Evolutionary conservation across 2,888 invertebrate genomes (phyloP), one percentile per base, ranked within the genome.

Genomic region (Pyralis farinalis): DNA sequence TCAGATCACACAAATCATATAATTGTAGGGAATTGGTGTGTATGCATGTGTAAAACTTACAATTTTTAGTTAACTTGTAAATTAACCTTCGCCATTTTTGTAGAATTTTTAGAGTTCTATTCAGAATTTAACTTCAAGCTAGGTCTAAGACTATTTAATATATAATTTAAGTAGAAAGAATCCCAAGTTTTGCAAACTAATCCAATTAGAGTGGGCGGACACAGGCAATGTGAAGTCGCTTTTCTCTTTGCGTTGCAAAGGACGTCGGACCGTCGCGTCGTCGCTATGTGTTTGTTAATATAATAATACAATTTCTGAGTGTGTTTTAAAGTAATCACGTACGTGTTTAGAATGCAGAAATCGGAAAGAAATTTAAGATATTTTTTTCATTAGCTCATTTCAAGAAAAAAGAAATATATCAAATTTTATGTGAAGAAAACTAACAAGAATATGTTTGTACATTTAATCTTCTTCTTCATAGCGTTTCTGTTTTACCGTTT

Each of bases 151-250:
- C 53, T 53, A 58, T 67, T 64, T 57, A 57, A 53, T 37, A 60
- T 52, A 58, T 63, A 63, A 62, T 65, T 68, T 56, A 58, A 63
- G 53, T 48, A 55, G 59, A 71, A 75, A 70, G 66, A 76, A 72
- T 72, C 59, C 65, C 59, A 75, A 77, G 69, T 79, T 80, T 70
- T 58, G 68, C 61, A 65, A 81, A 81, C 78, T 79, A 82, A 83
- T 81, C 77, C 76, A 82, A 82, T 82, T 80, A 82, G 68, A 58
- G 57, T 44, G 50, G 44, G 46, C 44, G 43, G 46, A 40, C 43
- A 29, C 34, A 44, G 47, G 21, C 43, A 40, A 42, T 38, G 49
- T 30, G 40, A 37, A 46, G 37, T 37, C 42, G 29, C 35, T 41
- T 44, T n/a, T 36, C 34, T 36, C 30, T 33, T 27, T 27, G 16